Evolutionary conservation across 2,888 invertebrate genomes (phyloP), one percentile per base, ranked within the genome.

Genomic region (Drosophila rubida): DNA sequence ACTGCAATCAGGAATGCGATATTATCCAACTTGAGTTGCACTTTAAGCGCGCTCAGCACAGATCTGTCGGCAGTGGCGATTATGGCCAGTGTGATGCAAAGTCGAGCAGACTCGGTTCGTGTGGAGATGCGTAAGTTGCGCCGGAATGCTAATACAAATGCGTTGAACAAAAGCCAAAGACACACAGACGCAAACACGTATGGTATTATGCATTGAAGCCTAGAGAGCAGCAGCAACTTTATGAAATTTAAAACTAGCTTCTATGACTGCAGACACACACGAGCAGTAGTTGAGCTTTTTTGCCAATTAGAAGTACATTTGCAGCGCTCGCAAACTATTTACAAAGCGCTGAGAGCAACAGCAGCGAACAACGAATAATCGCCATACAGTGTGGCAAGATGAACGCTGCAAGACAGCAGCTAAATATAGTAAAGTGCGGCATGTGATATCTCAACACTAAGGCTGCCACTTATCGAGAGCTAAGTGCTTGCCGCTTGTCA

Each of bases 231-330:
- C 39, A 25, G 46, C 25, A 57, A 48, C 44, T 76, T 69, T 72
- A 30, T 65, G 11, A 57, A 73, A 69, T 73, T 76, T 45, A 50
- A 71, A 80, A 66, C 65, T 60, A 60, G 63, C 65, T 69, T 68
- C 55, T 58, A 50, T 55, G 53, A 53, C 64, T 45, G 25, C 19
- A 19, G 41, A 53, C 68, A 59, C 59, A 49, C 65, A 77, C 72
- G 2, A 2, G 19, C 19, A 2, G 19, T n/a, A 19, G 19, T 64
- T 68, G 37, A 67, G 71, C 32, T 55, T 71, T 77, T 77, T 62
- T 79, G 87, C 84, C 87, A 83, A 86, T 83, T 86, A 83, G 72
- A 86, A 69, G 68, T 37, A 61, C 80, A 78, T 69, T 79, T 63
- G 50, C 61, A 69, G 51, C 9, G 11, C 27, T 27, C 13, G 27